Base-by-base conservation (phyloP, 2,888 invertebrate species). In the Pediacus dermestoides region DNA sequence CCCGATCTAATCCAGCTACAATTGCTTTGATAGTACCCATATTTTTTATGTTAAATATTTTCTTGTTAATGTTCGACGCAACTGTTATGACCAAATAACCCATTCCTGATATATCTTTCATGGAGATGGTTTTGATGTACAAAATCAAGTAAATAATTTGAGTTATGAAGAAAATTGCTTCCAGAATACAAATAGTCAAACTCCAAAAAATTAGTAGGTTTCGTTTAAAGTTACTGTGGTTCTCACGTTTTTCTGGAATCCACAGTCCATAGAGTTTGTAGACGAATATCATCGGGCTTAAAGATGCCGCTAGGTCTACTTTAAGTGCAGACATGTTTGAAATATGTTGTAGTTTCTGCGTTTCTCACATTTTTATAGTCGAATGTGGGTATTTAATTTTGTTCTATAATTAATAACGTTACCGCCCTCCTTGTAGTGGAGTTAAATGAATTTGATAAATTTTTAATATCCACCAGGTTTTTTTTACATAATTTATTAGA, bases 191-290 rank as follows among this genome's bases (percentile, higher is more conserved):
- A 18, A 18, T 18, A 6, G 21, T 18, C 6, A 18, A 18, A n/a
- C 21, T 18, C 21, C 21, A 18, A 7, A 18, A 18, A 18, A 18
- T 18, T n/a, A 18, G 21, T n/a, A 18, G 21, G 6, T n/a, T 18
- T 18, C 21, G 6, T 18, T 18, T 18, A n/a, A n/a, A n/a, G n/a
- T n/a, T n/a, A n/a, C 6, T 18, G 6, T 6, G 6, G n/a, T 18
- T 18, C n/a, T 18, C 21, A 18, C 21, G 6, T 18, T 18, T 18
- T n/a, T 6, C 6, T 18, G 21, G 21, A 18, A 18, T 18, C 21
- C 21, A 18, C 6, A 18, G 6, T 18, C 21, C 21, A 7, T 7
- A 18, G 21, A 18, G 6, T n/a, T 18, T 6, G 21, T 18, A 18
- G n/a, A 18, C 6, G 6, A 18, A 18, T n/a, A 18, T 18, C 21